Evolutionary conservation across 92 coral and sea anemone species (phyloP).

Genomic region (Epizoanthus rinbou): DNA sequence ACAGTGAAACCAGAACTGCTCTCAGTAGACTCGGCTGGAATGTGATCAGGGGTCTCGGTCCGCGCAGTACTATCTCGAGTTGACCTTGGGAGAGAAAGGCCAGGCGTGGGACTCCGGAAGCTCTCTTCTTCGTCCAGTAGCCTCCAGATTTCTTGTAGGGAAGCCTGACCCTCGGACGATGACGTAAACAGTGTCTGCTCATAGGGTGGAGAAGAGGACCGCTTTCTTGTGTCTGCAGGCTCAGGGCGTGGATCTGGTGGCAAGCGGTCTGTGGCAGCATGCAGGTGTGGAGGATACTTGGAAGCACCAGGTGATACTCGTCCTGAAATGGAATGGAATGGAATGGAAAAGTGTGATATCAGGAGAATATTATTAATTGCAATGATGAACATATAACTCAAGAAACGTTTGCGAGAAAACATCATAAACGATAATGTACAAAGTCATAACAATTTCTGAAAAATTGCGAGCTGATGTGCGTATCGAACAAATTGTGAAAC

Average conservation of each 20-base stretch:
- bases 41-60: constrained; percentile 64
- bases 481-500: no score
- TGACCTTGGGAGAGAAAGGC: constrained; percentile 46
- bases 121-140: constrained; percentile 94
- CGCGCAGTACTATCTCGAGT: constrained; percentile 29
- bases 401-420: no score
- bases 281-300: neutral
- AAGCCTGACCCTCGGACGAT: constrained; percentile 94
- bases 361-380: no score
- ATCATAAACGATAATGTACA: no score
- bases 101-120: constrained; percentile 80
- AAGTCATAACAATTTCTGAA: no score
- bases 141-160: constrained; percentile 96
- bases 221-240: constrained; percentile 56
- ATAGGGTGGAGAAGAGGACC: constrained; percentile 55
- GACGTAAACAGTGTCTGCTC: constrained; percentile 82
- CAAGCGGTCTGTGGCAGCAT: constrained; percentile 33
- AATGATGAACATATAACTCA: no score
- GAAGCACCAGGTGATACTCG: neutral
- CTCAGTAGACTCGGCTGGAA: constrained; percentile 61
- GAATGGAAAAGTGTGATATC: neutral
- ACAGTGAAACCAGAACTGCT: constrained; percentile 78
- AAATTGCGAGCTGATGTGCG: no score
- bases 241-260: constrained; percentile 38
- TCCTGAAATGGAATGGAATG: constrained; percentile 9